These are phyloP conservation scores for Scomber colias DNA, from an alignment of 2,113 vertebrate genomes.

Conservation along the genomic window DNA sequence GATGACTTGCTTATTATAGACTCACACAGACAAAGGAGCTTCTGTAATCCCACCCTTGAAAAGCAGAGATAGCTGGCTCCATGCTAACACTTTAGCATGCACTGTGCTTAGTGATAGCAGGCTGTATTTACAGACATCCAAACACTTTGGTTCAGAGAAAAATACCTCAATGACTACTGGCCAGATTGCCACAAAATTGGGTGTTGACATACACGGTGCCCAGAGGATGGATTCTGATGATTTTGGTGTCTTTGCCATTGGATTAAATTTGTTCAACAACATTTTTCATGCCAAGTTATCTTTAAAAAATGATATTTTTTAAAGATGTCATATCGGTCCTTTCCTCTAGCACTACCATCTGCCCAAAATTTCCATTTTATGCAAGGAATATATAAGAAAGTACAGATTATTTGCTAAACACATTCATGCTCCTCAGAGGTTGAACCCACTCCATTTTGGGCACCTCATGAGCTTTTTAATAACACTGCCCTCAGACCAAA, in stretches of 20 bases:
- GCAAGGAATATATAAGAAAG: too few relatives aligned
- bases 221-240: not conserved
- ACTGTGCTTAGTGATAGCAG: constrained; percentile 30
- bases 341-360: too few relatives aligned
- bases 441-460: too few relatives aligned
- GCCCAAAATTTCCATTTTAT: too few relatives aligned
- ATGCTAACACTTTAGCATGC: constrained; percentile 36
- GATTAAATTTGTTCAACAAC: too few relatives aligned
- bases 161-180: not conserved
- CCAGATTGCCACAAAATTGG: not conserved
- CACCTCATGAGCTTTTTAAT: too few relatives aligned
- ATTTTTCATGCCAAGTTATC: too few relatives aligned
- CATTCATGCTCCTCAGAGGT: too few relatives aligned
- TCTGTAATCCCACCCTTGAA: constrained; percentile 45
- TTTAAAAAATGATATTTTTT: too few relatives aligned
- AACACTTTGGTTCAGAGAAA: constrained; percentile 8
- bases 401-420: too few relatives aligned
- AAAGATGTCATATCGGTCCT: too few relatives aligned
- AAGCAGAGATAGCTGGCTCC: constrained; percentile 35
- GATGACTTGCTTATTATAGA: constrained; percentile 36
- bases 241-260: not conserved
- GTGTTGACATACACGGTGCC: not conserved
- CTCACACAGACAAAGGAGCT: constrained; percentile 44
- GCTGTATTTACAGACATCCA: constrained; percentile 22
- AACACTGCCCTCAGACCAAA: too few relatives aligned